Evolutionary conservation across 2,113 vertebrate species (phyloP), one percentile per base, ranked within the genome.

Genomic region (Atherinomorus stipes): DNA sequence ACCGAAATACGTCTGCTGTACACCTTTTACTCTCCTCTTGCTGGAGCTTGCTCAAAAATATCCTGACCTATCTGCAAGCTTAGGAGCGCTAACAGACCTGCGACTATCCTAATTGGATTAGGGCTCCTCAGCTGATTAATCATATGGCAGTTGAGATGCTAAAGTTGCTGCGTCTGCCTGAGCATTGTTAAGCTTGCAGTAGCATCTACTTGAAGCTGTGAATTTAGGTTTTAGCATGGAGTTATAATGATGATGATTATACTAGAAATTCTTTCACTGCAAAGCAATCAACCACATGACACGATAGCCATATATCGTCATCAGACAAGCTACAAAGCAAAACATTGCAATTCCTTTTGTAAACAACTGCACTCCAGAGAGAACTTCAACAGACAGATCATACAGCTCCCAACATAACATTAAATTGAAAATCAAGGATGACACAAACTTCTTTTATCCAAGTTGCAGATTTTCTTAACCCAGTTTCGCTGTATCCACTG

Each of bases 51-150:
- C 31, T 8, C 81, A 78, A 78, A 83, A 85, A 89, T 87, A 89
- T 25, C 84, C 85, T 89, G 87, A 86, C 85, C 85, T 70, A 70
- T 60, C 84, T 80, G 68, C 23, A 78, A 80, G 86, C 75, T 90
- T 87, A 87, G 71, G 23, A 49, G 45, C 49, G 37, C 71, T 64
- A 74, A 74, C 71, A 68, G 22, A 51, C 67, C 56, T 75, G 66
- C 85, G 76, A 72, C 62, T 38, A 11, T 50, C 62, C 74, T 88
- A 86, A 91, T 88, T 88, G 91, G 90, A 91, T 92, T 89, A 82
- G 56, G 37, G 4, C 42, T 69, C 49, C 78, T 91, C 83, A 88
- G 76, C 87, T 85, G 71, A 88, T 88, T 87, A 88, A 83, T 88
- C 87, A 75, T 86, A 76, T 75, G 84, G 40, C 73, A 54, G 37